A percentile compares a stretch with the other conserved stretches of the same genome.
Evolutionary conservation across 2,113 vertebrate genomes (phyloP).

Genomic region (Polypterus senegalus): DNA sequence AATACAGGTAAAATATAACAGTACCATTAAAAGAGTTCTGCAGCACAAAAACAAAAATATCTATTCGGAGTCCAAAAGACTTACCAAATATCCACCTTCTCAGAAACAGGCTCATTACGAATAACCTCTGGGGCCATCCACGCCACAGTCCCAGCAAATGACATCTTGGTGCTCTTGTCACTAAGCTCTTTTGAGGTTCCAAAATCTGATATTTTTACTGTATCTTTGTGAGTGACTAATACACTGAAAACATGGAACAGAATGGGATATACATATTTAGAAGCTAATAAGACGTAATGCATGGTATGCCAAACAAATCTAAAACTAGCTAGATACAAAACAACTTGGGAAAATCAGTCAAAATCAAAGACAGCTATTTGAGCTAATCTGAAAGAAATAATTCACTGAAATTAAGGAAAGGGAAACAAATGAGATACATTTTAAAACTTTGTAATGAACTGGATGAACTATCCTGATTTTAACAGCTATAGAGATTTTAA

Average conservation of each 20-base stretch:
- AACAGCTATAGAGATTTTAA: too few species aligned
- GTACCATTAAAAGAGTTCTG: too few species aligned
- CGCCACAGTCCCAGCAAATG: slow-evolving; percentile 91
- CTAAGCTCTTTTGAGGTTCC: slow-evolving; percentile 96
- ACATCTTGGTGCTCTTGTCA: slow-evolving; percentile 98
- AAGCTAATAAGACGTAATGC: not conserved
- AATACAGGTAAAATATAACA: too few species aligned
- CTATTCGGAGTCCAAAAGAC: slow-evolving; percentile 23
- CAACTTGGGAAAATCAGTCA: too few species aligned
- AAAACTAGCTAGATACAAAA: too few species aligned
- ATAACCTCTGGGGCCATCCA: slow-evolving; percentile 98
- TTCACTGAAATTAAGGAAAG: too few species aligned
- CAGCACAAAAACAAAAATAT: not conserved
- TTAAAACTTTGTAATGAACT: too few species aligned
- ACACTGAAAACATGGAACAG: slow-evolving; percentile 51
- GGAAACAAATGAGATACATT: too few species aligned
- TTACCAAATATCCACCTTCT: slow-evolving; percentile 98
- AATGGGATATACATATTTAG: slow-evolving; percentile 1
- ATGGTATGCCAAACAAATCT: too few species aligned
- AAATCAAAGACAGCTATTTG: too few species aligned
- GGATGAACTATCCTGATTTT: too few species aligned
- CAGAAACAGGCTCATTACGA: slow-evolving; percentile 90
- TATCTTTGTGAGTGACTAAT: slow-evolving; percentile 87
- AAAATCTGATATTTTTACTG: slow-evolving; percentile 95
- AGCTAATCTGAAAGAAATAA: too few species aligned